Base-by-base conservation (phyloP, 2,888 invertebrate species). In the Latheticus oryzae region DNA sequence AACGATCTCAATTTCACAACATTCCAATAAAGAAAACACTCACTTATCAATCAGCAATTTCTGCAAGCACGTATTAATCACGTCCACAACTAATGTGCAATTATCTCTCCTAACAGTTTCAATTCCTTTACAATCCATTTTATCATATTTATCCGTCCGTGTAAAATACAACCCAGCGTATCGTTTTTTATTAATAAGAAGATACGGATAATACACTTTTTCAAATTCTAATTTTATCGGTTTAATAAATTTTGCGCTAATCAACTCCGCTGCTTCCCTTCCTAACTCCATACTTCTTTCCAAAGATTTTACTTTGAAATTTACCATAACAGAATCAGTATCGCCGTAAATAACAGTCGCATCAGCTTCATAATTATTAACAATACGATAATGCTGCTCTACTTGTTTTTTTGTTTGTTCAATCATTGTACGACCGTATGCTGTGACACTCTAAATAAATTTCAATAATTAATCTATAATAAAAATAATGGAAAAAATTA, bases 301-400 rank as follows among this genome's bases (percentile, higher is more conserved):
- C 11, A 99, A 84, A 1, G 90, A 87, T 74, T 90, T 89, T 0
- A 95, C 95, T 50, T 97, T 97, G 83, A 99, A 99, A 77, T 96
- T 95, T 3, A 99, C 95, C 99, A 99, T 99, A 2, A 99, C 99
- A 2, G 99, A 99, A 82, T 99, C 99, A 0, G 99, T 99, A 76
- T 99, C 99, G 37, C 99, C 99, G 77, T 99, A 99, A 72, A 99
- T 95, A 3, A 99, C 97, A 71, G 90, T 84, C 5, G 97, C 95
- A 81, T 97, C 90, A 75, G 92, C 88, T 71, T 89, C 86, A 74
- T 95, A 97, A 3, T 97, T 97, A 81, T 97, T 97, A 40, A 81
- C 83, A 35, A 89, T 85, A 1, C 85, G 86, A 69, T 89, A 94
- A 69, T 89, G 91, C 53, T 89, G 85, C 77, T 99, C 98, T 0